Percentiles rank a stretch among this genome's conserved stretches.
phyloP scores from a whole-genome alignment of 2,113 vertebrate genomes.

The Martes martes region DNA sequence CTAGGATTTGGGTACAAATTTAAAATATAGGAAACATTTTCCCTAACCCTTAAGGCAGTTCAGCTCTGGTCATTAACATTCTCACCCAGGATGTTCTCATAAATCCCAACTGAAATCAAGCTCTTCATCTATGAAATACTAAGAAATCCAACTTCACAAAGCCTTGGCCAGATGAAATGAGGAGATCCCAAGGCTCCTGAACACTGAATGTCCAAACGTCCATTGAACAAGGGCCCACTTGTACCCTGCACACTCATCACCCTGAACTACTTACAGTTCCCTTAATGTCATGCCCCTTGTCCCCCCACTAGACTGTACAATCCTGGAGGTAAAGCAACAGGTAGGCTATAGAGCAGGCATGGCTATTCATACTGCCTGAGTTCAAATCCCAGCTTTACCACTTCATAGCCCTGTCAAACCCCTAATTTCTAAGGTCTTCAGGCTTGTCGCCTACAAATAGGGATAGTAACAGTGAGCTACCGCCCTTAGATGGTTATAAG shows the following conservation, averaged over 20 bases:
- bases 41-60: not conserved
- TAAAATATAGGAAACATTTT: conserved; percentile 25
- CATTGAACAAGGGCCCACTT: not conserved
- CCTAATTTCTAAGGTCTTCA: not conserved
- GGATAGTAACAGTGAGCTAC: not conserved
- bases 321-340: not conserved
- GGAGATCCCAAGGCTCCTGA: not conserved
- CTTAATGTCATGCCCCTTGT: not conserved
- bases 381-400: not conserved
- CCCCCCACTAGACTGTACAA: not conserved
- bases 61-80: not conserved
- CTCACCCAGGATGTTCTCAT: not conserved
- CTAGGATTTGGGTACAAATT: not conserved
- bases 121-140: not conserved
- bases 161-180: not conserved
- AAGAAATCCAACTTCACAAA: not conserved
- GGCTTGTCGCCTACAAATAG: not conserved
- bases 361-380: not conserved
- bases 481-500: not conserved
- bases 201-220: not conserved
- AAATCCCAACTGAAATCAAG: conserved; percentile 24
- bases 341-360: not conserved
- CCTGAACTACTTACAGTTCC: not conserved
- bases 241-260: not conserved
- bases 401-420: not conserved